Evolutionary conservation across 2,797 vertebrate species (phyloP), one percentile per base, ranked within the genome.

Genomic region (Halcyon leucocephala): DNA sequence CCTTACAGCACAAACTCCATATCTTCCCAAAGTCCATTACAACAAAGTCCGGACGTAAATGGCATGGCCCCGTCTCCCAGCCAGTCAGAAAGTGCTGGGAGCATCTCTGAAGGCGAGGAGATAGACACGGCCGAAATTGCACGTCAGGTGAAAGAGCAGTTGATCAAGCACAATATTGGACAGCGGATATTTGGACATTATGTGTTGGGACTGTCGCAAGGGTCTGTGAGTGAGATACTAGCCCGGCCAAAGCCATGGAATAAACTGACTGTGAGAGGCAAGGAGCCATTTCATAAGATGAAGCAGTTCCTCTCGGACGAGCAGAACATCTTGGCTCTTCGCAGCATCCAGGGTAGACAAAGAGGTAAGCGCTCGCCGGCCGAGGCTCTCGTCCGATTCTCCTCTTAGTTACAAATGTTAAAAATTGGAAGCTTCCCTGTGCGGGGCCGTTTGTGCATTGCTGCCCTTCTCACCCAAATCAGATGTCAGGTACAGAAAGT

Each of bases 161-260:
- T 99, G 98, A 99, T 99, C 98, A 99, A 99, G 99, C 99, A 99
- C 99, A 99, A 99, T 98, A 99, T 99, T 19, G 99, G 99, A 89
- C 99, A 99, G 98, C 99, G 99, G 70, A 99, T 99, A 96, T 99
- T 99, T 79, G 99, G 99, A 98, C 99, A 99, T 97, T 99, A 99
- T 51, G 99, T 99, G 97, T 98, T 99, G 98, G 99, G 99, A 98
- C 98, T 99, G 94, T 99, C 99, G 3, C 99, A 99, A 97, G 99
- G 99, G 91, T 99, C 99, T 9, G 99, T 99, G 97, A 99, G 99
- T 17, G 99, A 99, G 98, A 99, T 99, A 94, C 98, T 99, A 97
- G 99, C 98, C 93, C 98, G 98, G 95, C 98, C 98, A 69, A 98
- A 98, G 98, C 98, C 98, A 35, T 98, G 98, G 98, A 98, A 98